Conservation (phyloP, 37 sponge, comb jelly and placozoan species). For the Mnemiopsis leidyi region DNA sequence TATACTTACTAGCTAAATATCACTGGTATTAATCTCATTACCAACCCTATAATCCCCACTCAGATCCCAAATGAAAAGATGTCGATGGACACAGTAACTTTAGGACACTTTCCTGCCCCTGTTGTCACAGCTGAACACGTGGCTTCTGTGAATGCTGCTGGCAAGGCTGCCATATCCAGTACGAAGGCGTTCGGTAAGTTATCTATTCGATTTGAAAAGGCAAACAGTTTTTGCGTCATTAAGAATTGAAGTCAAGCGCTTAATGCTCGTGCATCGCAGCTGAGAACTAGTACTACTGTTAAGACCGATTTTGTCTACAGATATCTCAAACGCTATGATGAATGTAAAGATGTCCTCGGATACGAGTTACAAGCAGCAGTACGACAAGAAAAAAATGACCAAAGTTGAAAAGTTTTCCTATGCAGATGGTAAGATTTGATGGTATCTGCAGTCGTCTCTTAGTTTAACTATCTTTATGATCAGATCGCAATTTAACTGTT, state of each 20-base stretch:
- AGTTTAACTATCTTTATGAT: too few species aligned
- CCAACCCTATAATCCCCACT: too few species aligned
- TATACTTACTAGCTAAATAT: too few species aligned
- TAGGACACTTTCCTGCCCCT: not conserved
- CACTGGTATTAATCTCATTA: too few species aligned
- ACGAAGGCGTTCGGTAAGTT: not conserved
- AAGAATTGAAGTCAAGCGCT: too few species aligned
- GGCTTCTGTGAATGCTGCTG: not conserved
- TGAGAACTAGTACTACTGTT: too few species aligned
- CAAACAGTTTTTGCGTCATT: too few species aligned
- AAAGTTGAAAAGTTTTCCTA: not conserved
- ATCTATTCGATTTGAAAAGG: too few species aligned
- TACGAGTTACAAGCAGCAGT: constrained; percentile 19
- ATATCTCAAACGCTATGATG: not conserved
- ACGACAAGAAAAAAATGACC: not conserved
- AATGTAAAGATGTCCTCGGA: not conserved
- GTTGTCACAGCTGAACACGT: not conserved
- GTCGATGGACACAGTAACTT: not conserved
- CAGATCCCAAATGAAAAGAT: constrained; percentile 11
- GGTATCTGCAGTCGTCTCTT: too few species aligned
- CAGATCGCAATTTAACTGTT: too few species aligned
- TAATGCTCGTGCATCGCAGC: too few species aligned
- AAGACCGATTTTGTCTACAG: too few species aligned
- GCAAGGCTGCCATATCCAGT: not conserved
- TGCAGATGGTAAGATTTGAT: constrained; percentile 49